Evolutionary conservation across 2,888 invertebrate genomes (phyloP), one percentile per base, ranked within the genome.

Genomic region (Andrena chrysosceles): DNA sequence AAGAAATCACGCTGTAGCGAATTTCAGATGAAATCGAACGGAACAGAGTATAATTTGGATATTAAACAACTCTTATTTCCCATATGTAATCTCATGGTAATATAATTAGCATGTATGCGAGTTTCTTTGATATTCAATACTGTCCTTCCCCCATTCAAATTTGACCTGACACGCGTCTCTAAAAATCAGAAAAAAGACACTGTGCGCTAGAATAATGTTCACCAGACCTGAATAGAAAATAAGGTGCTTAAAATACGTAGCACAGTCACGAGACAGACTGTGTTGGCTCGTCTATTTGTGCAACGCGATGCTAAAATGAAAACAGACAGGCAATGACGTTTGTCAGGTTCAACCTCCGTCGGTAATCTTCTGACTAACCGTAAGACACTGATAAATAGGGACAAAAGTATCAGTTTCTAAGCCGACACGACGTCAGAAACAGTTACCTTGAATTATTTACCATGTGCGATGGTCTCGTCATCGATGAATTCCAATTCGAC

Each of bases 11-110:
- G 67, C 23, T 68, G 33, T 31, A 52, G 68, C 72, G 66, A 75
- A 78, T 75, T 80, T 84, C 77, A 66, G 71, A 75, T 78, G 79
- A 82, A 16, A 52, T 26, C 20, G 84, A 83, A 60, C 16, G 3
- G 7, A n/a, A 0, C n/a, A 16, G 1, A n/a, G 7, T 13, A 6
- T 13, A 59, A n/a, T 26, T 59, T 59, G 29, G 13, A 59, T 29
- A 42, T 42, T 13, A 42, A 42, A 42, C 13, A 42, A 42, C 13
- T 42, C 42, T 42, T 42, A 42, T 42, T 42, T 42, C 16, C 16
- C 42, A 42, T 5, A 42, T 42, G 42, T 16, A 42, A 42, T 42
- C 1, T 16, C 42, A 5, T 42, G 42, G 16, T 42, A 42, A 42
- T 16, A 5, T 16, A 13, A 5, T 42, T 16, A 16, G 16, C 42